Evolutionary conservation across 1,140 invertebrate genomes (phyloP), one percentile per base, ranked within the genome.

Genomic region (Solenopsis invicta): DNA sequence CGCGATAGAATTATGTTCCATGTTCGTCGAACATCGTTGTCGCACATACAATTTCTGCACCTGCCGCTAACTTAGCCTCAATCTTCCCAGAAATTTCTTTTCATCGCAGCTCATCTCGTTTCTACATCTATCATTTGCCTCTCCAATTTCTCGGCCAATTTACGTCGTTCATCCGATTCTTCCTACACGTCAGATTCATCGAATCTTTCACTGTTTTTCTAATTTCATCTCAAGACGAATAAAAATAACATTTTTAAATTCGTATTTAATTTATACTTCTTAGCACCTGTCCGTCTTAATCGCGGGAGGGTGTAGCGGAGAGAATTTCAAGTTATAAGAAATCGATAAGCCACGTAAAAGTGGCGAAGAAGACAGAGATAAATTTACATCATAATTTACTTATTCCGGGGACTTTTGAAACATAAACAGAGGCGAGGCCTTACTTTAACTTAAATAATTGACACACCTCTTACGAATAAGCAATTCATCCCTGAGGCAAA

Each of bases 21-120:
- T 34, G 54, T 56, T 71, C 80, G 69, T 48, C 64, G 61, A 85
- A 52, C 64, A 41, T 88, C 64, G 54, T 85, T 77, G 66, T 84
- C 69, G 86, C 52, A 62, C 74, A 64, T 69, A 77, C 82, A 75
- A 86, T 85, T 86, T 77, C 54, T 66, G 54, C 82, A 78, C 74
- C 82, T 56, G 34, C 24, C 21, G 52, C 72, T 85, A 72, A 59
- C 67, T 84, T 37, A 62, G 69, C 41, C 64, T 24, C 69, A 61
- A 84, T 75, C 69, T 37, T 75, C n/a, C 24, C 54, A 54, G 69
- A 75, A 61, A 84, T 84, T 84, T 84, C 80, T 84, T 84, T 62
- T 12, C 56, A 54, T 81, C 52, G 5, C 37, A 21, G 45, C 67
- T 24, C 41, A 41, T 56, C 24, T 21, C 71, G 10, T 16, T 18